Conservation (phyloP, 2,113 vertebrate genomes). For the Caranx melampygus region DNA sequence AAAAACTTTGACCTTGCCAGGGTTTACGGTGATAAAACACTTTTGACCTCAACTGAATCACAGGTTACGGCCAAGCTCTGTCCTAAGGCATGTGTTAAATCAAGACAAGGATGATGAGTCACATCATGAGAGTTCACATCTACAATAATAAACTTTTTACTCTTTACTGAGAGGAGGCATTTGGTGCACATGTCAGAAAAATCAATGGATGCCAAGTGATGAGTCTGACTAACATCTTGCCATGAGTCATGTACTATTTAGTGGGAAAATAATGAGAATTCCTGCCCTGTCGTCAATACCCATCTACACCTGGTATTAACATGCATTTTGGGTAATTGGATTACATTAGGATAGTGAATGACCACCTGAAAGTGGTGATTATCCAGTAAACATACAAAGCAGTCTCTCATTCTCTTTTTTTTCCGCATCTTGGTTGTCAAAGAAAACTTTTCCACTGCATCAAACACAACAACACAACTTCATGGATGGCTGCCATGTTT, state of each 20-base stretch:
- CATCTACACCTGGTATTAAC: too few relatives aligned
- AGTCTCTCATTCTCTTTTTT: too few relatives aligned
- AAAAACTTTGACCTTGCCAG: background rate
- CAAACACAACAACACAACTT: too few relatives aligned
- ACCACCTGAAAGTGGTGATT: too few relatives aligned
- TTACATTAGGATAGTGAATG: too few relatives aligned
- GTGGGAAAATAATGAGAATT: background rate
- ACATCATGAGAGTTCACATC: background rate
- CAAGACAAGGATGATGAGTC: background rate
- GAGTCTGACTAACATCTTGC: background rate
- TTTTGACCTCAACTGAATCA: background rate
- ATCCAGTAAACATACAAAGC: too few relatives aligned
- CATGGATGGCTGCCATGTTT: too few relatives aligned
- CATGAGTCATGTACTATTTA: background rate
- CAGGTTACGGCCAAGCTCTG: background rate
- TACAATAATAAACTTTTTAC: background rate
- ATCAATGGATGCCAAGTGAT: background rate
- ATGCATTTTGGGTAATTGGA: too few relatives aligned
- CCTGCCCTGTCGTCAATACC: background rate
- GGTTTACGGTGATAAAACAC: background rate
- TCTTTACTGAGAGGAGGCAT: background rate
- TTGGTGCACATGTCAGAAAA: background rate
- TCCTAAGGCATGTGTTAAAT: background rate
- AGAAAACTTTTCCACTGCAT: too few relatives aligned
- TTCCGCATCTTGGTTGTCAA: too few relatives aligned